These are phyloP conservation scores for Lates calcarifer DNA, from an alignment of 2,113 vertebrate genomes.

Conservation along the genomic window DNA sequence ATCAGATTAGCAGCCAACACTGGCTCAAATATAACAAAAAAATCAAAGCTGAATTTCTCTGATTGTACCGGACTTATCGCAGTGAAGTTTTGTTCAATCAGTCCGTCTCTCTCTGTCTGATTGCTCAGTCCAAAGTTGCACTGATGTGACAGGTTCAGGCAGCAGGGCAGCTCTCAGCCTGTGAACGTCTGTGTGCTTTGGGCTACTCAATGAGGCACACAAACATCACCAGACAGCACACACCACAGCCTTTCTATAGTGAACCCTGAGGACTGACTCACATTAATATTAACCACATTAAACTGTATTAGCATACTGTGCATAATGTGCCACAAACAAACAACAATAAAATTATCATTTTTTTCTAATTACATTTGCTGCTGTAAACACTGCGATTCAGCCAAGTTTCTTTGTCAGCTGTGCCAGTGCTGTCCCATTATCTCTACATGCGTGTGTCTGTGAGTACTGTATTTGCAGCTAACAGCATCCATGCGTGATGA, in stretches of 20 bases:
- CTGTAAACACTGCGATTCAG: not conserved
- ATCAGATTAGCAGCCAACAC: not conserved
- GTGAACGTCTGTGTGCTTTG: slow-evolving; percentile 36
- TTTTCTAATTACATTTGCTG: not conserved
- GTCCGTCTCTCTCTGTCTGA: slow-evolving; percentile 16
- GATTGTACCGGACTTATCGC: slow-evolving; percentile 12
- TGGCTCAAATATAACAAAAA: slow-evolving; percentile 18
- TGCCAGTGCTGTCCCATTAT: slow-evolving; percentile 12
- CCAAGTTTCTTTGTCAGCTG: slow-evolving; percentile 23
- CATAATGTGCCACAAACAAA: slow-evolving; percentile 35
- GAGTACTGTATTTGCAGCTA: slow-evolving; percentile 16
- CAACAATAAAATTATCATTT: no score
- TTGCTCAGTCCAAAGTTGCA: slow-evolving; percentile 31
- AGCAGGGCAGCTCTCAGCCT: slow-evolving; percentile 26
- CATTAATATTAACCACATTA: slow-evolving; percentile 64
- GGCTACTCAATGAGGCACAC: slow-evolving; percentile 57
- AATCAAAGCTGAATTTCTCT: slow-evolving; percentile 30
- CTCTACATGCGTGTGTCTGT: slow-evolving; percentile 30
- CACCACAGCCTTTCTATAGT: slow-evolving; percentile 25
- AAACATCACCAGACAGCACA: slow-evolving; percentile 44
- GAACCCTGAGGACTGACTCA: slow-evolving; percentile 42
- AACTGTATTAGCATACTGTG: slow-evolving; percentile 39
- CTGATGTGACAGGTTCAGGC: slow-evolving; percentile 42
- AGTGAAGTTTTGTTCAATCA: slow-evolving; percentile 34
- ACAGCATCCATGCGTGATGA: slow-evolving; percentile 37